Evolutionary conservation across 2,888 invertebrate species (phyloP).

Genomic region (Tenthredo amoena): DNA sequence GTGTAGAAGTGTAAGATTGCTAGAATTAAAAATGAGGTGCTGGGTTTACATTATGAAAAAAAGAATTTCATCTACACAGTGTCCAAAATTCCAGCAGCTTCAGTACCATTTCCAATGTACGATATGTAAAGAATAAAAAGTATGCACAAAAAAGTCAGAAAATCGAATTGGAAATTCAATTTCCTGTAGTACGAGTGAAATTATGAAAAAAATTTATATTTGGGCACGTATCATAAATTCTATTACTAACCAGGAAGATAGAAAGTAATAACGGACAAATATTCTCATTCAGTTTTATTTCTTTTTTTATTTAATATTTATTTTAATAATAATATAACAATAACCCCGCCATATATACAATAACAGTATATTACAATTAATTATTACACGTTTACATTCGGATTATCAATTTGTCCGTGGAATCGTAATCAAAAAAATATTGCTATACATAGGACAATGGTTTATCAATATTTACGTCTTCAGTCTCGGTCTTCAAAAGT

Average conservation of each 20-base stretch:
- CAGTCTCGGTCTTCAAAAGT: slow-evolving; percentile 34
- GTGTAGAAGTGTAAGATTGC: slow-evolving; percentile 54
- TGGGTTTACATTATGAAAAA: slow-evolving; percentile 57
- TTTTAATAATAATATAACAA: slow-evolving; percentile 76
- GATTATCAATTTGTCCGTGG: slow-evolving; percentile 54
- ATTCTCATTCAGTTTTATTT: slow-evolving; percentile 7
- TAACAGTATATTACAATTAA: slow-evolving; percentile 75
- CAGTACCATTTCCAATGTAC: slow-evolving; percentile 77
- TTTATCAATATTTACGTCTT: slow-evolving; percentile 12
- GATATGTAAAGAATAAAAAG: slow-evolving; percentile 74
- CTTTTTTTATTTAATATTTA: slow-evolving; percentile 56
- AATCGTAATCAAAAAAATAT: slow-evolving; percentile 63
- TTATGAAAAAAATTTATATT: neutral
- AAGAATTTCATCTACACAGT: slow-evolving; percentile 59
- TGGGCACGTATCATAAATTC: neutral
- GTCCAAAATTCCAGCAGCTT: slow-evolving; percentile 72
- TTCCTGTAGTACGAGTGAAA: neutral
- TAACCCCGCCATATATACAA: slow-evolving; percentile 76
- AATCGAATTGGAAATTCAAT: slow-evolving; percentile 12
- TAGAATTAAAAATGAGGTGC: slow-evolving; percentile 58
- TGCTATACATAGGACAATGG: slow-evolving; percentile 60
- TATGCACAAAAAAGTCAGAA: slow-evolving; percentile 56
- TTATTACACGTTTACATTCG: slow-evolving; percentile 58
- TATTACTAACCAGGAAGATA: slow-evolving; percentile 57
- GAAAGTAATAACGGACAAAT: slow-evolving; percentile 56